Evolutionary conservation across 92 coral and sea anemone species (phyloP), one percentile per base, ranked within the genome.

Genomic region (Palythoa grandiflora): DNA sequence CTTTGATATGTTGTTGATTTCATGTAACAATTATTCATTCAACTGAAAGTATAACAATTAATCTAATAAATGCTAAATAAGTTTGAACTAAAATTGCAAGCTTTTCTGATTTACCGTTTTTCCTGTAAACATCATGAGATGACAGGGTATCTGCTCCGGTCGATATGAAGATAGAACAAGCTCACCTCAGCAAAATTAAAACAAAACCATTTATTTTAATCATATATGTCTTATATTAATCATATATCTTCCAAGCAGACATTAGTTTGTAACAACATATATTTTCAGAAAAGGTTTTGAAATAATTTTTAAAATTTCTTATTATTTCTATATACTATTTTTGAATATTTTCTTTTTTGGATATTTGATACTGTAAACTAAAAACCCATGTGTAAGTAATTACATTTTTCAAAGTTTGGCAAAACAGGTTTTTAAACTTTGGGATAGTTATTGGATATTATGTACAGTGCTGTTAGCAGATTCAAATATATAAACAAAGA

Each of bases 191-290:
- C 68, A 60, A 60, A 60, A 60, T 60, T 60, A 60, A 60, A 60
- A 60, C 68, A 60, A 60, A 2, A 60, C 68, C 68, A 60, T 60
- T 54, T 54, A 54, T 54, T 4, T 54, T 54, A 54, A 54, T 54
- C 60, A 60, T 60, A 60, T 13, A 57, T 57, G 0, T 60, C n/a
- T 60, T 60, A 12, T 60, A 60, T 60, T 60, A 60, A 60, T 60
- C 68, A 60, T 60, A 60, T 60, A 2, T 60, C 68, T 60, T 60
- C 68, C 68, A 60, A 60, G 68, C 68, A 60, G 68, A 60, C 60
- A 54, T 54, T 54, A 54, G 0, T 60, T 60, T 60, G 68, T 60
- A 60, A 60, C 68, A 60, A 60, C 20, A 60, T 60, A 60, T 60
- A 60, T 60, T 60, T 60, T 60, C 20, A 2, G 20, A 60, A 60